Conservation (phyloP, 2,797 vertebrate species). For the Chiloscyllium punctatum region DNA sequence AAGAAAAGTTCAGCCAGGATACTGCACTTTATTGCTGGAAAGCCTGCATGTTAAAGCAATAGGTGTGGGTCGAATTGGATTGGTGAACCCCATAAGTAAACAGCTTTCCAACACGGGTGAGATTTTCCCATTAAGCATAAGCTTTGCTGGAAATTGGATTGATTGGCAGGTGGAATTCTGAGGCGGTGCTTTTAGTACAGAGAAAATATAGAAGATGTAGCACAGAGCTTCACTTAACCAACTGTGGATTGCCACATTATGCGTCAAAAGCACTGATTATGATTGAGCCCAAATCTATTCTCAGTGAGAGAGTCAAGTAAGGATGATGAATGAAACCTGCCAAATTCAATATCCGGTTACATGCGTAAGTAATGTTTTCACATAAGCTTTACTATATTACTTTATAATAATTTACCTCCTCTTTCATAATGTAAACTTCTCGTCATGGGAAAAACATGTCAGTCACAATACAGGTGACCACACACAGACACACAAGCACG, state of each 20-base stretch:
- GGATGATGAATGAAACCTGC: neutral
- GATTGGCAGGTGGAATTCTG: neutral
- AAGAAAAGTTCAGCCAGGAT: neutral
- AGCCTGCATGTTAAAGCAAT: neutral
- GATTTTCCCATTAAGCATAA: neutral
- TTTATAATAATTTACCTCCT: neutral
- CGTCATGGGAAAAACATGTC: neutral
- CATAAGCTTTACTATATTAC: neutral
- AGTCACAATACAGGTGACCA: too few species aligned
- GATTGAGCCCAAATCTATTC: neutral
- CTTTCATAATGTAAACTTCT: neutral
- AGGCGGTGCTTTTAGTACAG: neutral
- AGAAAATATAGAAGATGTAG: neutral
- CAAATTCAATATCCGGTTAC: neutral
- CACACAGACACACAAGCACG: too few species aligned
- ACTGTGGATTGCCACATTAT: neutral
- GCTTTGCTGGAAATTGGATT: neutral
- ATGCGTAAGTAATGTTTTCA: neutral
- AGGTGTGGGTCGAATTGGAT: neutral
- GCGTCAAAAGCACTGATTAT: neutral
- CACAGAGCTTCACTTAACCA: neutral
- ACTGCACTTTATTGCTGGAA: neutral
- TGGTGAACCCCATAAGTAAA: neutral
- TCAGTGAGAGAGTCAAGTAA: neutral
- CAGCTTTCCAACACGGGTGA: neutral